Evolutionary conservation across 2,113 vertebrate genomes (phyloP).

Genomic region (Callopanchax toddi): DNA sequence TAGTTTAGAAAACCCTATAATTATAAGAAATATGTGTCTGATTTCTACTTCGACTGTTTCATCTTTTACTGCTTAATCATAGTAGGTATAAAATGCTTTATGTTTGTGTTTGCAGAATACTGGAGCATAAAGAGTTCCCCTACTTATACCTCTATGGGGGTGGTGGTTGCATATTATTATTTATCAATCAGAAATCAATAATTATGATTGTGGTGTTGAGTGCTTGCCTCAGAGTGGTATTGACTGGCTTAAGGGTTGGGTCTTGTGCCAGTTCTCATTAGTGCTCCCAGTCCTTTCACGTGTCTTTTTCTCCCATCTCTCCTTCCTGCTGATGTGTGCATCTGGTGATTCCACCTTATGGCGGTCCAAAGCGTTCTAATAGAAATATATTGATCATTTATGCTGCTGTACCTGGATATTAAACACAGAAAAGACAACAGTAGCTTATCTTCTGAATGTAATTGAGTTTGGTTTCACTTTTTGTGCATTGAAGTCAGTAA

Average conservation of each 20-base stretch:
- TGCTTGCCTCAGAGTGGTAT: slow-evolving; percentile 61
- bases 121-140: not conserved
- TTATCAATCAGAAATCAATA: slow-evolving; percentile 69
- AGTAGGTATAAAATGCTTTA: not conserved
- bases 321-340: slow-evolving; percentile 37
- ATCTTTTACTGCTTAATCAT: slow-evolving; percentile 1
- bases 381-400: slow-evolving; percentile 75
- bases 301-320: slow-evolving; percentile 53
- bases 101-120: not conserved
- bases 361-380: slow-evolving; percentile 70
- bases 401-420: slow-evolving; percentile 25
- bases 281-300: slow-evolving; percentile 59
- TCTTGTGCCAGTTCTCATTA: slow-evolving; percentile 67
- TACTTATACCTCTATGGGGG: not conserved
- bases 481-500: not conserved
- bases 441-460: slow-evolving; percentile 2
- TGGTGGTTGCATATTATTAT: slow-evolving; percentile 36
- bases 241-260: slow-evolving; percentile 53
- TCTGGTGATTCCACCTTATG: slow-evolving; percentile 64
- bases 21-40: not conserved
- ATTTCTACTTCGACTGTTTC: not conserved
- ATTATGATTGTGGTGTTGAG: slow-evolving; percentile 56
- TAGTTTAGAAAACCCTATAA: not conserved
- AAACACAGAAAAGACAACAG: slow-evolving; percentile 2
- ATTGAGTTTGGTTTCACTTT: not conserved